Percentiles rank a stretch among this genome's conserved stretches.
Conservation (phyloP, 35 echinoderm and acorn worm genomes). For the Ophiothrix spiculata region DNA sequence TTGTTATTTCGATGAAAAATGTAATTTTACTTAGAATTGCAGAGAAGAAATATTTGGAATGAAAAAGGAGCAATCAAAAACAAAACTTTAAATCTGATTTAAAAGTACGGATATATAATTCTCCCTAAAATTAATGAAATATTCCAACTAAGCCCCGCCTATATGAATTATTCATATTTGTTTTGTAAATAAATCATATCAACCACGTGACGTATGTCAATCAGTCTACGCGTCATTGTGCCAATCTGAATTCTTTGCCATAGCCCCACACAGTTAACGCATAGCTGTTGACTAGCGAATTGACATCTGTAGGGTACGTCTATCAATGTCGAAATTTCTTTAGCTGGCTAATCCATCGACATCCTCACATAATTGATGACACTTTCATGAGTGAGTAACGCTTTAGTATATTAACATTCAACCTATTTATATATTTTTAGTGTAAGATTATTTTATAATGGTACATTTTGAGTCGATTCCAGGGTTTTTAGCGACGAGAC, state of each 20-base stretch:
- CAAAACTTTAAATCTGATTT: too few relatives aligned
- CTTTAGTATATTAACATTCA: background rate
- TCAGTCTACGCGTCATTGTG: slow-evolving; percentile 60
- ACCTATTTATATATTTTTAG: background rate
- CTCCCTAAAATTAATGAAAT: background rate
- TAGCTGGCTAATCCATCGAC: slow-evolving; percentile 36
- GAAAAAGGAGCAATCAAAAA: too few relatives aligned
- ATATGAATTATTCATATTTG: slow-evolving; percentile 46
- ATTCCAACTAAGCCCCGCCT: background rate
- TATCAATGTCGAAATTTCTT: slow-evolving; percentile 59
- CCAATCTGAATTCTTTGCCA: background rate
- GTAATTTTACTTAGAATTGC: too few relatives aligned
- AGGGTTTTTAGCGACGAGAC: slow-evolving; percentile 22
- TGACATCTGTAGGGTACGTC: slow-evolving; percentile 59
- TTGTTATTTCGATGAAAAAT: too few relatives aligned
- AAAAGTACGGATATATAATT: background rate
- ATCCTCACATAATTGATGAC: slow-evolving; percentile 18
- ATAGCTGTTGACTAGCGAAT: slow-evolving; percentile 35
- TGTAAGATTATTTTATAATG: background rate
- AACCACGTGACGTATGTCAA: slow-evolving; percentile 62
- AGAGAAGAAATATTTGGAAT: too few relatives aligned
- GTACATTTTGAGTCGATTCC: background rate
- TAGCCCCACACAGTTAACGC: slow-evolving; percentile 48
- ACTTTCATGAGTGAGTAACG: slow-evolving; percentile 13
- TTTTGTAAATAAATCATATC: background rate